Base-by-base conservation (phyloP, 2,888 invertebrate species). In the Pilophorus perplexus region DNA sequence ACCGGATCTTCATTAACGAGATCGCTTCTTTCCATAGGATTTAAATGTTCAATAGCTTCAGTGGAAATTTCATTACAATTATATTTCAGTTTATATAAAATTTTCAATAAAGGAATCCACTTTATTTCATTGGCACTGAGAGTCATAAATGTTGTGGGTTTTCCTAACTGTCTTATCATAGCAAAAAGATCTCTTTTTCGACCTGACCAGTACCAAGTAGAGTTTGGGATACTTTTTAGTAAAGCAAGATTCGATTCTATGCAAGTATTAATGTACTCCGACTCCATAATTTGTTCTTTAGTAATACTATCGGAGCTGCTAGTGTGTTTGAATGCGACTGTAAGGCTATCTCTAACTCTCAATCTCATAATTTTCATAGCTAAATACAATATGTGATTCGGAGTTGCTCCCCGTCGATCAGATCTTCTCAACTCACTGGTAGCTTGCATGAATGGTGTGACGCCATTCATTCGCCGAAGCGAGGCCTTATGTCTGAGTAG, bases 391-490 rank as follows among this genome's bases (percentile, higher is more conserved):
- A 77, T 2, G 18, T 71, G 59, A n/a, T 70, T 16, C 10, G 66
- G 71, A 16, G 70, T 77, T 59, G 72, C 75, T 67, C 50, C 50
- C 3, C 77, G 76, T 64, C 77, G 71, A 71, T 78, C 77, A 46
- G 70, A 14, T 2, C 77, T 72, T 71, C 76, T 70, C 68, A 77
- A 23, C 68, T 78, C 59, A n/a, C 59, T 59, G n/a, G 59, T 42
- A 20, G 50, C 50, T 25, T 23, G 22, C 25, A 27, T 14, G 50
- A 8, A 50, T 3, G 28, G 25, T 4, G 50, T 50, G 2, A 27
- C 28, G n/a, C n/a, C n/a, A n/a, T n/a, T n/a, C n/a, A n/a, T n/a
- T n/a, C n/a, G n/a, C n/a, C n/a, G n/a, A n/a, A n/a, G n/a, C n/a
- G n/a, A n/a, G n/a, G n/a, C n/a, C n/a, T n/a, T n/a, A n/a, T n/a